Evolutionary conservation across 2,797 vertebrate genomes (phyloP).

Genomic region (Enteromius argenteus): DNA sequence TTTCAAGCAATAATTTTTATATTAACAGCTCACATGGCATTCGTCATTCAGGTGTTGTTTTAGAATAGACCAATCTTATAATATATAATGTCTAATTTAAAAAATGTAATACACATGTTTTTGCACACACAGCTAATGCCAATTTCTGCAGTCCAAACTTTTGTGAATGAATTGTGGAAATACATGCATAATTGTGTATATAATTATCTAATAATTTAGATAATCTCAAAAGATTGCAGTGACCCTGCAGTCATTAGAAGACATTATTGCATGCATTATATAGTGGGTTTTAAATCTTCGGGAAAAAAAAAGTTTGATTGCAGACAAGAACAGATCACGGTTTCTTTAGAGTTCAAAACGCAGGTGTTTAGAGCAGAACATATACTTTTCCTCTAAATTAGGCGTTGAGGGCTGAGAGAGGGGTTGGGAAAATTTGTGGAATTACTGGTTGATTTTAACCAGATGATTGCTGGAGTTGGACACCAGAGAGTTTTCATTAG

Average conservation of each 20-base stretch:
- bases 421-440: constrained; percentile 94
- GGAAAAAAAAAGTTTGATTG: constrained; percentile 59
- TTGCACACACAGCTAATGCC: background rate
- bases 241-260: constrained; percentile 22
- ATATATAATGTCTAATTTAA: background rate
- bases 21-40: background rate
- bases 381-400: constrained; percentile 96
- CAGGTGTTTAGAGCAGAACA: constrained; percentile 94
- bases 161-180: constrained; percentile 1
- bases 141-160: background rate
- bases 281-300: constrained; percentile 45
- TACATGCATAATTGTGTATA: background rate
- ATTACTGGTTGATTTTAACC: constrained; percentile 99
- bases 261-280: constrained; percentile 43
- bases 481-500: constrained; percentile 97
- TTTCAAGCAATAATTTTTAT: background rate
- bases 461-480: constrained; percentile 98
- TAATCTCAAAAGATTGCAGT: constrained; percentile 16
- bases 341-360: constrained; percentile 79
- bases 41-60: background rate
- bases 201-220: constrained; percentile 24
- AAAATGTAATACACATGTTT: background rate
- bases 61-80: background rate
- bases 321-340: constrained; percentile 62
- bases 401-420: constrained; percentile 90